Conservation (phyloP, 2,888 invertebrate species). For the Leptogaster cylindrica region DNA sequence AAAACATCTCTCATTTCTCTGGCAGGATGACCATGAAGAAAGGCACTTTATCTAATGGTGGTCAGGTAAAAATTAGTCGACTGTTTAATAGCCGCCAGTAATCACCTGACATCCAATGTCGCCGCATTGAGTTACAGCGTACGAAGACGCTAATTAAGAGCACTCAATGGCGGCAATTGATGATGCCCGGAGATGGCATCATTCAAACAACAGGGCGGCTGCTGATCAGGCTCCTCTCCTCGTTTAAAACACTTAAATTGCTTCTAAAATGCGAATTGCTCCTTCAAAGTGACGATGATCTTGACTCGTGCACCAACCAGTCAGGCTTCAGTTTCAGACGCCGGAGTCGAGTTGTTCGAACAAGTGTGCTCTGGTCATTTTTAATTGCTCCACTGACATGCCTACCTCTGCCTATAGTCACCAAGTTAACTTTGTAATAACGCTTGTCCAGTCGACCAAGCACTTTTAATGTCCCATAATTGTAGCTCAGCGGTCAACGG, state of each 20-base stretch:
- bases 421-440: no score
- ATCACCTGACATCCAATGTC: conserved; percentile 26
- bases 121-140: no score
- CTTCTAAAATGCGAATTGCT: neutral
- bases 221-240: neutral
- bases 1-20: no score
- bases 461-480: neutral
- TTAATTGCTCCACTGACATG: neutral
- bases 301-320: neutral
- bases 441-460: no score
- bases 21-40: no score
- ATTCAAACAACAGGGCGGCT: neutral
- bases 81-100: conserved; percentile 6
- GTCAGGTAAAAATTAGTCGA: conserved; percentile 23
- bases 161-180: conserved; percentile 23
- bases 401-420: no score
- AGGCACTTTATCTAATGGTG: conserved; percentile 16
- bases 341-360: no score
- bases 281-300: neutral
- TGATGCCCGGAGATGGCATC: conserved; percentile 7
- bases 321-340: no score
- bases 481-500: no score
- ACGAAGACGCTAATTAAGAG: conserved; percentile 29
- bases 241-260: neutral
- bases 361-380: neutral